phyloP scores from a whole-genome alignment of 2,888 invertebrate species.

The Stenoptilia bipunctidactyla region DNA sequence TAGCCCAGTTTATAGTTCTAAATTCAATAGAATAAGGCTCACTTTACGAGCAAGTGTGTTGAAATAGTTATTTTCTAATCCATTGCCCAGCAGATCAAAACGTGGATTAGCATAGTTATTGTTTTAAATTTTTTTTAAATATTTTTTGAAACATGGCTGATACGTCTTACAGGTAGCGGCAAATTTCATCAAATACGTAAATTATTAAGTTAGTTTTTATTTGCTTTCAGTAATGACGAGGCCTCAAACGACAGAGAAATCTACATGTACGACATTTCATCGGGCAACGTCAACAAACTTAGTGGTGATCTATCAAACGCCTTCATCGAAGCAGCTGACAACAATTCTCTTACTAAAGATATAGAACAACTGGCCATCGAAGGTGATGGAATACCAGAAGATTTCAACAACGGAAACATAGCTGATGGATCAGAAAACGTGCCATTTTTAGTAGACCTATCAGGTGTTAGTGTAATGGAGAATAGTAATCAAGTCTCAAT shows the following conservation, averaged over 20 bases:
- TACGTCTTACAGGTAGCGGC: no score
- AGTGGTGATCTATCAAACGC: slow-evolving; percentile 86
- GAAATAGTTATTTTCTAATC: no score
- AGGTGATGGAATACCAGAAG: slow-evolving; percentile 59
- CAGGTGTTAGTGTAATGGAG: slow-evolving; percentile 46
- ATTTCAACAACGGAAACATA: slow-evolving; percentile 37
- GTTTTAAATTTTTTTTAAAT: no score
- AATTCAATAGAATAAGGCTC: no score
- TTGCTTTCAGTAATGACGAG: slow-evolving; percentile 50
- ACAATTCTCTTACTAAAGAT: slow-evolving; percentile 79
- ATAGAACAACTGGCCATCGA: slow-evolving; percentile 69
- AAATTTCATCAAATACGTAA: no score
- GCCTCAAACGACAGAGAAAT: slow-evolving; percentile 78
- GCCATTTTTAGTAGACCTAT: slow-evolving; percentile 65
- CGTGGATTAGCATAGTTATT: no score
- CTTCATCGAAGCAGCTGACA: slow-evolving; percentile 89
- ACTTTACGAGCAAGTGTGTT: no score
- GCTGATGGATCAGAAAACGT: slow-evolving; percentile 61
- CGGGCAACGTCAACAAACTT: slow-evolving; percentile 81
- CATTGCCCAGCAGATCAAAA: no score
- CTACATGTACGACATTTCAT: slow-evolving; percentile 87
- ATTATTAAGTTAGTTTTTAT: no score
- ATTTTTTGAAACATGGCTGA: no score
- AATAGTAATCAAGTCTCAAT: slow-evolving; percentile 54
- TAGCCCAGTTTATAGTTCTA: no score